Percentiles rank a stretch among this genome's conserved stretches.
Conservation (phyloP, 2,113 vertebrate genomes). For the Pardalotus punctatus region DNA sequence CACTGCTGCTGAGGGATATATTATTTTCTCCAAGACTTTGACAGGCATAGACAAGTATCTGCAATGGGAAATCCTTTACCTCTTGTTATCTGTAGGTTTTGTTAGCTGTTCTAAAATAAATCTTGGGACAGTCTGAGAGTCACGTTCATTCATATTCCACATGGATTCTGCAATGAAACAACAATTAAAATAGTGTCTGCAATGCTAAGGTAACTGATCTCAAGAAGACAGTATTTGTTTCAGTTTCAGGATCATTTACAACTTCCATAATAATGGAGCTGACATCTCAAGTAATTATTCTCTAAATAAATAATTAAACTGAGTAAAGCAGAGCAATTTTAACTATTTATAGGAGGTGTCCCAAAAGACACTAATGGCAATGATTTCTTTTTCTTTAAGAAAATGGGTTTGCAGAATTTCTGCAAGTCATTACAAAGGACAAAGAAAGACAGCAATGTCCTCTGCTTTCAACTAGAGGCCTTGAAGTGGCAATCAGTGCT, state of each 20-base stretch:
- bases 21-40: conserved; percentile 4
- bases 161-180: background rate
- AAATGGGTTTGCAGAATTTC: background rate
- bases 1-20: background rate
- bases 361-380: background rate
- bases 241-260: background rate
- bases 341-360: conserved; percentile 27
- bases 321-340: conserved; percentile 2
- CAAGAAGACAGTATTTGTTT: background rate
- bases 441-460: background rate
- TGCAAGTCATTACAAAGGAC: background rate
- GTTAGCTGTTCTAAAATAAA: background rate
- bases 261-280: background rate
- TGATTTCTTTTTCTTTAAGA: background rate
- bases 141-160: background rate
- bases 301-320: conserved; percentile 49
- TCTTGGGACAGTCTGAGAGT: background rate
- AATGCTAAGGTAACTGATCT: background rate
- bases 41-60: background rate
- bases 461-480: background rate
- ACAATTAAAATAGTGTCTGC: background rate
- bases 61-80: background rate
- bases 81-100: background rate
- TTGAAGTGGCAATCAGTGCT: background rate
- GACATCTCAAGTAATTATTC: conserved; percentile 34